Base-by-base conservation (phyloP, 2,888 invertebrate species). In the Neoscelio sp. region DNA sequence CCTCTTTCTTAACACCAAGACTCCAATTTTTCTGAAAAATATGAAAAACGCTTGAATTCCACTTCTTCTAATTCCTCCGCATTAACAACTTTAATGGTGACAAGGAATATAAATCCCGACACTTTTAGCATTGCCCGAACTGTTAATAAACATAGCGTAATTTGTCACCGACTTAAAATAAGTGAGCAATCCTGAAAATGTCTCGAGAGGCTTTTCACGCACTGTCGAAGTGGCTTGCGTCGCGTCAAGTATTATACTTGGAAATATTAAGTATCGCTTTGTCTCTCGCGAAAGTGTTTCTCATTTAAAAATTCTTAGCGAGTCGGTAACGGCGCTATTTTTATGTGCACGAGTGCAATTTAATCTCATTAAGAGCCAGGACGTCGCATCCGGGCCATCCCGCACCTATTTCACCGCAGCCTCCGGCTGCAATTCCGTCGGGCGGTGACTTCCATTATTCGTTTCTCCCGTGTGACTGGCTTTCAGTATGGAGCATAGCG, bases 331-430 rank as follows among this genome's bases (percentile, higher is more conserved):
- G 52, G 60, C 60, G 64, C 75, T 52, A 71, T 78, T 80, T 84
- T 83, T 80, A 80, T 54, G 80, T 68, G 82, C 80, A 80, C 71
- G 64, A 80, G 82, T 76, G 82, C 80, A 83, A 84, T 85, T 85
- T 85, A 85, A 85, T 85, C 85, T 85, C 85, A 85, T 85, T 85
- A 85, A 85, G 85, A 85, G 85, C 60, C 56, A 54, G 52, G 70
- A 76, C 78, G 67, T 70, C 65, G 75, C 73, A 70, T 79, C 70
- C 78, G 74, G 78, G 33, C 68, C 78, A 58, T 68, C 68, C 60
- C 68, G 68, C 68, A 73, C 68, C 73, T 73, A 68, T 68, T 78
- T 64, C 56, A 74, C 74, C 74, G 38, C 74, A 74, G 74, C 65
- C 68, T 64, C 67, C 64, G 56, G 68, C 75, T 42, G 54, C 65